Conservation (phyloP, 2,113 vertebrate species). For the Psilopsiagon aurifrons region DNA sequence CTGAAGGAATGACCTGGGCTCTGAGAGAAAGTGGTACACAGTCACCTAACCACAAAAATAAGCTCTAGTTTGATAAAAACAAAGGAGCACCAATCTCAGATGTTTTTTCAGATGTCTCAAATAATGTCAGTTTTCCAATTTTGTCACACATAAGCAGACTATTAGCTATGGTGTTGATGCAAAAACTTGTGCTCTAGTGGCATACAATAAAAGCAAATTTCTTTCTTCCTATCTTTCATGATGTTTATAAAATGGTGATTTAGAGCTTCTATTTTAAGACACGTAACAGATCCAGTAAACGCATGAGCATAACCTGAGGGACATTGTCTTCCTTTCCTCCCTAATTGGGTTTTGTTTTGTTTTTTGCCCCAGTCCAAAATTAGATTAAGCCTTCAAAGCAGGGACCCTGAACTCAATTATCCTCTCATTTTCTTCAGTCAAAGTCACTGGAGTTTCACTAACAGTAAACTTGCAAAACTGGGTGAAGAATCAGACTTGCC, state of each 20-base stretch:
- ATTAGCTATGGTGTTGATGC: background rate
- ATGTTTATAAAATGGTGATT: slow-evolving; percentile 9
- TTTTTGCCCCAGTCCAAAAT: slow-evolving; percentile 36
- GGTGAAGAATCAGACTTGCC: background rate
- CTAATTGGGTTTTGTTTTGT: slow-evolving; percentile 46
- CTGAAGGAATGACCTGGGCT: background rate
- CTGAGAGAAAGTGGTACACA: background rate
- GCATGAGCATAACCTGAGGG: slow-evolving; percentile 35
- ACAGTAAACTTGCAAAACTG: background rate
- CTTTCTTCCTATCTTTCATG: background rate
- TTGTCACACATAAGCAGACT: background rate
- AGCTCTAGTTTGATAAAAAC: background rate
- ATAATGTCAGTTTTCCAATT: background rate
- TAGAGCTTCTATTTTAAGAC: slow-evolving; percentile 30
- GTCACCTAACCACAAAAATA: background rate
- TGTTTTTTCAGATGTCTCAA: slow-evolving; percentile 12
- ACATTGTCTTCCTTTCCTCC: slow-evolving; percentile 17
- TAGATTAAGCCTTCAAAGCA: slow-evolving; percentile 53
- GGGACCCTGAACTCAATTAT: slow-evolving; percentile 53
- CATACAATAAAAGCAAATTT: background rate
- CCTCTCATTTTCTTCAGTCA: slow-evolving; percentile 26
- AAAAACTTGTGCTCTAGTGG: background rate
- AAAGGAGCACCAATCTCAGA: background rate
- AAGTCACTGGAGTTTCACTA: slow-evolving; percentile 14
- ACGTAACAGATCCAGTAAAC: background rate